Conservation (phyloP, 1,140 invertebrate species). For the Reticulitermes speratus region DNA sequence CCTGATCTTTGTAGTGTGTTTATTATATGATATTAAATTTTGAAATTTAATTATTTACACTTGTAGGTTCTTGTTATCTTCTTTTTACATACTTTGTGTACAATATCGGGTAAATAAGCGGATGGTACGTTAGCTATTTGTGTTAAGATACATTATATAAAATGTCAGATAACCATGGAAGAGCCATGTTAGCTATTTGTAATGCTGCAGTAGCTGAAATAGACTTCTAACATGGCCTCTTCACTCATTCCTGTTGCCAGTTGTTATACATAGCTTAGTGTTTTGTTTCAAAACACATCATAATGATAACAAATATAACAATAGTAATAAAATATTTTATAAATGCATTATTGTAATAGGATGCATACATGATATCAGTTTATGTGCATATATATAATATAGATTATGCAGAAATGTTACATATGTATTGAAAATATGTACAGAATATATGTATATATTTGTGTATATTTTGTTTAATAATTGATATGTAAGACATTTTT, state of each 20-base stretch:
- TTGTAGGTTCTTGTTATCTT: neutral
- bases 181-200: neutral
- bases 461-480: slow-evolving; percentile 20
- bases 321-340: neutral
- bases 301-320: neutral
- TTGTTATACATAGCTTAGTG: neutral
- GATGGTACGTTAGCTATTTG: neutral
- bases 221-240: neutral
- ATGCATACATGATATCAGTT: neutral
- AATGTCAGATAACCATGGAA: neutral
- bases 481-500: neutral
- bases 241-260: neutral
- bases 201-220: neutral
- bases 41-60: neutral
- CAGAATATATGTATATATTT: slow-evolving; percentile 6
- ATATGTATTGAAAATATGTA: slow-evolving; percentile 10
- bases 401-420: neutral
- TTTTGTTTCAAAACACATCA: neutral
- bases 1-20: neutral
- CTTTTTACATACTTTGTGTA: neutral
- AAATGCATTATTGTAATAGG: neutral
- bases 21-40: neutral
- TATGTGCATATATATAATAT: slow-evolving; percentile 18
- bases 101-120: neutral
- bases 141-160: neutral